phyloP scores from a whole-genome alignment of 2,113 vertebrate species.

The Chaetorhynchus papuensis region DNA sequence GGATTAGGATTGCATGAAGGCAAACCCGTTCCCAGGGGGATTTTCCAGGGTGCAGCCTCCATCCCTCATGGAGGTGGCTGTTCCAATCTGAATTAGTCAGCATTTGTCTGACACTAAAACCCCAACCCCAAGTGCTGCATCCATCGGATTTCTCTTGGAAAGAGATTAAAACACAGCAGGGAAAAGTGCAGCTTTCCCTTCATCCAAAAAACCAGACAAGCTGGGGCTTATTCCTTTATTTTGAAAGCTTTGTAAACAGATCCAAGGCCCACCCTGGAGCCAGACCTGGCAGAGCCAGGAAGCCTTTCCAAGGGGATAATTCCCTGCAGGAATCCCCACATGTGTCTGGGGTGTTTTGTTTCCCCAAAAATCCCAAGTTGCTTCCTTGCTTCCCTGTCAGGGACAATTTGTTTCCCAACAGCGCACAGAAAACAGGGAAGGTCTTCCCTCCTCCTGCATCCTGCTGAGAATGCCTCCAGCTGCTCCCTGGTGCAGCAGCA shows the following conservation, averaged over 20 bases:
- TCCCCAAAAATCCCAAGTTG: not conserved
- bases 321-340: not conserved
- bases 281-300: not conserved
- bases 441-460: not conserved
- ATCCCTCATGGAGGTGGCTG: not conserved
- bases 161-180: not conserved
- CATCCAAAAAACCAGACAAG: not conserved
- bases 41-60: not conserved
- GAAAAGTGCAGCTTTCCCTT: not conserved
- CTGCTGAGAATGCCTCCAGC: slow-evolving; percentile 3
- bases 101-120: not conserved
- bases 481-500: not conserved
- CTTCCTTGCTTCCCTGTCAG: not conserved
- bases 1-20: not conserved
- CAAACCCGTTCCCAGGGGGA: not conserved
- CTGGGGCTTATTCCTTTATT: not conserved
- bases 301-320: not conserved
- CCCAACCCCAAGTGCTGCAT: not conserved
- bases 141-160: not conserved
- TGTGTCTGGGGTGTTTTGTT: not conserved
- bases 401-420: not conserved
- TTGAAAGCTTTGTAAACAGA: not conserved
- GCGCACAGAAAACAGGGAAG: not conserved
- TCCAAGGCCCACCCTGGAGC: not conserved
- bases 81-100: not conserved